These are phyloP conservation scores for Cosmorhoe ocellata DNA, from an alignment of 2,888 invertebrate genomes.

Conservation along the genomic window DNA sequence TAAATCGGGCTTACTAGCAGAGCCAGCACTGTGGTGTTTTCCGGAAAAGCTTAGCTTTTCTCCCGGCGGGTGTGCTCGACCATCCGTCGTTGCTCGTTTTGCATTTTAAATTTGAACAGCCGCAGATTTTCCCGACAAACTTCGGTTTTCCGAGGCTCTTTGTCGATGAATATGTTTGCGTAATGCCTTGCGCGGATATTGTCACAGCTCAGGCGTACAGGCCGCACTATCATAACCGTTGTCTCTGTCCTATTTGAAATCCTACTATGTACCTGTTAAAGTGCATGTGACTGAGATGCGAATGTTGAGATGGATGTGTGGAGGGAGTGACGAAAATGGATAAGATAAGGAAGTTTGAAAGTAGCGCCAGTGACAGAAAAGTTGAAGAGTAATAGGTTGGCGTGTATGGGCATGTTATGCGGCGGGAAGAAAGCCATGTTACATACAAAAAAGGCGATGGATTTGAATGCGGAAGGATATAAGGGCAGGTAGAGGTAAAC, in stretches of 20 bases:
- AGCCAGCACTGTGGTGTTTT: conserved; percentile 49
- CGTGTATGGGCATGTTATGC: too few species aligned
- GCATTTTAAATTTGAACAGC: conserved; percentile 64
- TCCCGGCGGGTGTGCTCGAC: conserved; percentile 38
- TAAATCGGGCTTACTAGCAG: conserved; percentile 40
- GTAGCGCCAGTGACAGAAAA: too few species aligned
- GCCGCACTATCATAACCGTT: background rate
- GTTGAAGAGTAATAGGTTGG: too few species aligned
- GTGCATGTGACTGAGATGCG: too few species aligned
- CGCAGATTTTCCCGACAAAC: conserved; percentile 48
- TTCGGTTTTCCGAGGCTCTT: conserved; percentile 41
- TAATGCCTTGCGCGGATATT: conserved; percentile 43
- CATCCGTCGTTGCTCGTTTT: conserved; percentile 46
- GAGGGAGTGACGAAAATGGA: too few species aligned
- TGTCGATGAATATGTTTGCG: conserved; percentile 52
- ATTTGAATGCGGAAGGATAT: too few species aligned
- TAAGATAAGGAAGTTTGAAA: too few species aligned
- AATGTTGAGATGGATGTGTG: too few species aligned
- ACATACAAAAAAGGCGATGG: too few species aligned
- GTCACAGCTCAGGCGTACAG: conserved; percentile 31
- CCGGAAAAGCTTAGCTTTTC: conserved; percentile 51
- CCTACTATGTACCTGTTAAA: conserved; percentile 41
- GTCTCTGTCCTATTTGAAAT: conserved; percentile 43
- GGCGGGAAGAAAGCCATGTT: too few species aligned
- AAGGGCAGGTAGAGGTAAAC: too few species aligned